Percentiles rank a stretch among this genome's conserved stretches.
Evolutionary conservation across 2,113 vertebrate genomes (phyloP).

Genomic region (Cryptotis parvus): DNA sequence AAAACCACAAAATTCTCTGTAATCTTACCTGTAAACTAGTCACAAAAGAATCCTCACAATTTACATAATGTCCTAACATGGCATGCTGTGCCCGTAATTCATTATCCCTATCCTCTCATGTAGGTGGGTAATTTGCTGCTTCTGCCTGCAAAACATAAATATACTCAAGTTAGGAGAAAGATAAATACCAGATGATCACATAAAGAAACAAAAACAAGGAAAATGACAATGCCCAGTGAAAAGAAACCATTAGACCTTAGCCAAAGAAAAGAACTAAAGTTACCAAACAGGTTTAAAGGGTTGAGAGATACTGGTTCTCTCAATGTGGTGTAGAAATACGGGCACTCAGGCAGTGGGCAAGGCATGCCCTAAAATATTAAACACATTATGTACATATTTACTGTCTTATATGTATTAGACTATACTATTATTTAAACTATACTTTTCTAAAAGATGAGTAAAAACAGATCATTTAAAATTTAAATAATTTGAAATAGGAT

Average conservation of each 20-base stretch:
- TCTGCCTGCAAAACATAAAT: constrained; percentile 91
- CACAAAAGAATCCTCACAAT: constrained; percentile 88
- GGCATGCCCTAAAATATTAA: no score
- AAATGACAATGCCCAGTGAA: no score
- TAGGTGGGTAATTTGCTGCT: constrained; percentile 95
- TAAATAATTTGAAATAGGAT: not conserved
- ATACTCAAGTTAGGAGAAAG: not conserved
- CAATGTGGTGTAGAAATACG: no score
- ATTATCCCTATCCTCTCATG: constrained; percentile 95
- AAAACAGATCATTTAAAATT: constrained; percentile 37
- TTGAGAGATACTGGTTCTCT: no score
- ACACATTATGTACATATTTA: no score
- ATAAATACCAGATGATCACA: not conserved
- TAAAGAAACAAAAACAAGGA: not conserved
- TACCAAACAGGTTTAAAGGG: no score
- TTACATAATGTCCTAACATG: constrained; percentile 90
- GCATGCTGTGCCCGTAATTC: constrained; percentile 93
- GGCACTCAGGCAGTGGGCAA: no score
- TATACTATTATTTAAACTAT: not conserved
- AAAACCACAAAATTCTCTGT: constrained; percentile 15
- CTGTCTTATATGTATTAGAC: no score
- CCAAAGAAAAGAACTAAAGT: no score
- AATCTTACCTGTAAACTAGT: constrained; percentile 90
- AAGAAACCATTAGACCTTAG: no score
- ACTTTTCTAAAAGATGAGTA: not conserved